Conservation (phyloP, 2,888 invertebrate genomes). For the Cryptocephalus moraei region DNA sequence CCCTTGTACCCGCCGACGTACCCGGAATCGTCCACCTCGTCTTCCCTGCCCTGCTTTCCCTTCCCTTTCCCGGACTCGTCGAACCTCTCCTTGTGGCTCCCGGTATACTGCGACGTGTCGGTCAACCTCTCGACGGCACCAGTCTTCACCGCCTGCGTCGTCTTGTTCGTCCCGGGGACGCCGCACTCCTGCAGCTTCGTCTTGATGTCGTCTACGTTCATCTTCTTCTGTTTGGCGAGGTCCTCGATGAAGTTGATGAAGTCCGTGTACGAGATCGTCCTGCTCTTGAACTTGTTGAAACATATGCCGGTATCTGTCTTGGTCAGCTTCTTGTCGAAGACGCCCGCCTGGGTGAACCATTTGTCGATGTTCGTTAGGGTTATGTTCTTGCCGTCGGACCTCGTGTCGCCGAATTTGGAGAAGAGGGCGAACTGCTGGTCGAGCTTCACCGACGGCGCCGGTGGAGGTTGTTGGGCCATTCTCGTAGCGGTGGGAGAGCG, state of each 20-base stretch:
- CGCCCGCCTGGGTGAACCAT: constrained; percentile 88
- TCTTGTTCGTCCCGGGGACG: constrained; percentile 31
- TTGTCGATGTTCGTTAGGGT: constrained; percentile 87
- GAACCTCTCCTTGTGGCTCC: constrained; percentile 74
- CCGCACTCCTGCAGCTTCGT: constrained; percentile 69
- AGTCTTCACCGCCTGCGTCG: constrained; percentile 39
- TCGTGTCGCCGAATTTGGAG: constrained; percentile 78
- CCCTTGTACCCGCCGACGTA: constrained; percentile 77
- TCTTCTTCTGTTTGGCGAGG: constrained; percentile 66
- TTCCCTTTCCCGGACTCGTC: constrained; percentile 74
- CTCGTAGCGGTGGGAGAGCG: too few species aligned
- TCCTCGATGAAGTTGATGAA: constrained; percentile 64
- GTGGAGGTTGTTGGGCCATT: too few species aligned
- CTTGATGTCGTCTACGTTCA: constrained; percentile 64
- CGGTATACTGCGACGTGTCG: constrained; percentile 77
- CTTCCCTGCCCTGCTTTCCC: constrained; percentile 75
- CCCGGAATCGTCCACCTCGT: constrained; percentile 60
- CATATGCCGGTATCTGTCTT: constrained; percentile 84
- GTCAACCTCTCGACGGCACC: constrained; percentile 64
- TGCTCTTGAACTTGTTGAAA: constrained; percentile 72
- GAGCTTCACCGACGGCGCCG: constrained; percentile 25
- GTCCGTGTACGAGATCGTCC: constrained; percentile 24
- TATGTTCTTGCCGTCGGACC: constrained; percentile 66
- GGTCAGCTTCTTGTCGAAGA: constrained; percentile 61
- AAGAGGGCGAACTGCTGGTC: constrained; percentile 67